Percentiles rank a stretch among this genome's conserved stretches.
These are phyloP conservation scores for Scaptomyza tumidula DNA, from an alignment of 2,888 invertebrate species.

Conservation along the genomic window DNA sequence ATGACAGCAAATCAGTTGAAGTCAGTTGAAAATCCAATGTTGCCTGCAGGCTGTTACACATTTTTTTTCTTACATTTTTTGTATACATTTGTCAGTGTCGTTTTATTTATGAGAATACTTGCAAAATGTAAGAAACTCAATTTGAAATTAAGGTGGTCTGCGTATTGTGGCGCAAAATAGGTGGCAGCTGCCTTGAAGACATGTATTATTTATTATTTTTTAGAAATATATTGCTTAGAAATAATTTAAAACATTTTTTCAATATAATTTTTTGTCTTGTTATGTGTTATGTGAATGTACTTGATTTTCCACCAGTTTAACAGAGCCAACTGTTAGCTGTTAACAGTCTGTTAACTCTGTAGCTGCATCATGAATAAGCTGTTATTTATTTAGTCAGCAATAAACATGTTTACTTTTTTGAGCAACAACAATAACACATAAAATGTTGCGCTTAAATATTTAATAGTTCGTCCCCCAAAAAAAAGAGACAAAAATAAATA, in stretches of 20 bases:
- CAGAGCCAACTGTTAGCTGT: not conserved
- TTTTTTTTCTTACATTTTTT: no score
- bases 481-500: conserved; percentile 1
- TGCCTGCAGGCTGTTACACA: conserved; percentile 18
- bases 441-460: conserved; percentile 21
- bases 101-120: conserved; percentile 22
- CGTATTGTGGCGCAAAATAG: not conserved
- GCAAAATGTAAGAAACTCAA: not conserved
- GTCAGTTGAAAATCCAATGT: conserved; percentile 27
- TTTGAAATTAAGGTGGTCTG: not conserved
- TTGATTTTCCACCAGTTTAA: not conserved
- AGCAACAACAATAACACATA: conserved; percentile 3
- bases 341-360: not conserved
- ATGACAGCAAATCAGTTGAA: conserved; percentile 66
- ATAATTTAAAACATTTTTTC: not conserved
- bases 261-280: not conserved
- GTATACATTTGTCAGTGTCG: conserved; percentile 11
- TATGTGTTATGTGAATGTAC: not conserved
- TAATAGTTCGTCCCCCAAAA: not conserved
- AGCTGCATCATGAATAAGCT: not conserved
- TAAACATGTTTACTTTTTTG: not conserved
- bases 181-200: not conserved
- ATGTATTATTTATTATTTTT: no score
- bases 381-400: conserved; percentile 3
- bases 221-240: no score